Evolutionary conservation across 2,888 invertebrate genomes (phyloP), one percentile per base, ranked within the genome.

Genomic region (Chirona hameri): DNA sequence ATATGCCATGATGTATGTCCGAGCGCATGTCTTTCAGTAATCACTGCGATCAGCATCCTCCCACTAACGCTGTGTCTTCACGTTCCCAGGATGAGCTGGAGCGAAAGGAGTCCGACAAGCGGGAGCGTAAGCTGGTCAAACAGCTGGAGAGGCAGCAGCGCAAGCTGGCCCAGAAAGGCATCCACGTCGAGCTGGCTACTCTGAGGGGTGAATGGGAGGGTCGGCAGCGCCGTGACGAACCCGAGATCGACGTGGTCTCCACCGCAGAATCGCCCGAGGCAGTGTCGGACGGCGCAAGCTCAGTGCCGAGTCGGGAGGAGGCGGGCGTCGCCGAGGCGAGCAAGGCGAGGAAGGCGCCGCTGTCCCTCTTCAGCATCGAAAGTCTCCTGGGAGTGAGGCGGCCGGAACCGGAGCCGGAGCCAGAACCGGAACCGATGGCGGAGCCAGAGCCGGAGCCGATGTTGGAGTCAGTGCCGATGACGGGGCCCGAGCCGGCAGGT

Each of bases 71-170:
- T 12, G 12, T 1, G 52, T 52, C 18, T 27, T 65, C 12, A 10
- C 27, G 14, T 27, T 69, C 60, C 18, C 80, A 79, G 65, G 85
- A 85, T 3, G 85, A 85, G 81, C 83, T 85, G 79, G 83, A 83
- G 55, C 82, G 84, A 55, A 81, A 84, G 79, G 85, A 85, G 81
- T 81, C 82, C n/a, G 79, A 84, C 55, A 83, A 84, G 83, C 81
- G 83, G 76, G 85, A 83, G 85, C 84, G 84, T 81, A 85, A 98
- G 90, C 90, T 96, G 87, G 92, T 95, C 87, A 98, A 98, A 89
- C 95, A 95, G 84, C 91, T 97, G 86, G 96, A 97, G 88, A 91
- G 96, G 83, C 96, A 96, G 89, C 97, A 97, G 86, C 91, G 96
- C 86, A 97, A 98, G 88, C 91, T 98, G 84, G 93, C 96, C 83